Conservation (phyloP, 2,113 vertebrate species). For the Pelmatolapia mariae region DNA sequence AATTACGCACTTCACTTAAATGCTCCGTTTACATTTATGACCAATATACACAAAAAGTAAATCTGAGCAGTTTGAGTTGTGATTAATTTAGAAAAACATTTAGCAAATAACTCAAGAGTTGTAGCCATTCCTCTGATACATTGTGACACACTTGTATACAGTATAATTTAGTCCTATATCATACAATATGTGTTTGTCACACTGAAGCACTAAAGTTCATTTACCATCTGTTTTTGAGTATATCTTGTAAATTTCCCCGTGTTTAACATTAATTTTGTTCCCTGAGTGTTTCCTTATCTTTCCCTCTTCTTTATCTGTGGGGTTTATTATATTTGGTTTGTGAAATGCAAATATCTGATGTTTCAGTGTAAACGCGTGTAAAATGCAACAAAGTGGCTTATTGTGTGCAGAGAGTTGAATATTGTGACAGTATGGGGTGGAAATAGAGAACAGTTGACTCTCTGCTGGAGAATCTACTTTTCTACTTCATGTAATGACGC, state of each 20-base stretch:
- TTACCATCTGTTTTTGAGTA: background rate
- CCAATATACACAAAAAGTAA: background rate
- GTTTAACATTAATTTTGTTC: too few relatives aligned
- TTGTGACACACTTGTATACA: background rate
- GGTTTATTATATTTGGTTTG: background rate
- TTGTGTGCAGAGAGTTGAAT: background rate
- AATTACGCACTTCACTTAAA: background rate
- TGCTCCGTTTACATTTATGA: background rate
- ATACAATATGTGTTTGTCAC: background rate
- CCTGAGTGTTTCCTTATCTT: background rate
- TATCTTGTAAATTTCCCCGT: background rate
- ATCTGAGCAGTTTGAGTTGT: background rate
- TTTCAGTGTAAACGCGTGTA: background rate
- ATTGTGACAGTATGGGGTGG: background rate
- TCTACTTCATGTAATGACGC: background rate
- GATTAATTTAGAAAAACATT: background rate
- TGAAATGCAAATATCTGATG: background rate
- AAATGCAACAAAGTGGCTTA: background rate
- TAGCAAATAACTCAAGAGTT: background rate
- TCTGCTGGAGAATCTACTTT: background rate
- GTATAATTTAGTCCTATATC: background rate
- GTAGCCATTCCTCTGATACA: background rate
- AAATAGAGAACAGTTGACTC: background rate
- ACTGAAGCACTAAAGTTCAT: background rate
- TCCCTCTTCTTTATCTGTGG: background rate